Percentiles rank a stretch among this genome's conserved stretches.
These are phyloP conservation scores for Gymnogyps californianus DNA, from an alignment of 2,113 vertebrate species.

Conservation along the genomic window DNA sequence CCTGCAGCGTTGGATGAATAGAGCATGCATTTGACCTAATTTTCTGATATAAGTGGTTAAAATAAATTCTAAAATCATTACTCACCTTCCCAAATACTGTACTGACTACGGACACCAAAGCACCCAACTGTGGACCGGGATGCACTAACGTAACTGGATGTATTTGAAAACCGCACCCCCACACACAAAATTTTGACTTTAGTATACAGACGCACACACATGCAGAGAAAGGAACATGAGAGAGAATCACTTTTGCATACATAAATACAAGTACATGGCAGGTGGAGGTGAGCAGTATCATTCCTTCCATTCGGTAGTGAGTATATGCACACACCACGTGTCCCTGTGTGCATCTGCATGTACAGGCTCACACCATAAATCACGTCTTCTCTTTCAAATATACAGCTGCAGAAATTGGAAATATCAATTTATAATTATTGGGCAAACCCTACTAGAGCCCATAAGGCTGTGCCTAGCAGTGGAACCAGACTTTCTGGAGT, in stretches of 20 bases:
- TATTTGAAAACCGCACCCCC: not conserved
- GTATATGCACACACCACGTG: not conserved
- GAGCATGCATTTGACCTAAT: not conserved
- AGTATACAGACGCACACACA: rapidly evolving
- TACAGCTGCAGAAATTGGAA: not conserved
- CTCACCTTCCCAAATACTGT: not conserved
- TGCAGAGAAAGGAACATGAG: not conserved
- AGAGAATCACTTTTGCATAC: not conserved
- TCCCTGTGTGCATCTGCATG: not conserved
- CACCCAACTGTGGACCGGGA: not conserved
- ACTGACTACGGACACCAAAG: not conserved
- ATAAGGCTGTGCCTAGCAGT: not conserved
- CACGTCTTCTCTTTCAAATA: not conserved
- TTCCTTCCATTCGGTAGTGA: not conserved
- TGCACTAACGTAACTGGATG: rapidly evolving
- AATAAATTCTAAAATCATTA: not conserved
- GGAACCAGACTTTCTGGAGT: not conserved
- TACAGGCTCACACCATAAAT: not conserved
- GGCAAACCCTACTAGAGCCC: not conserved
- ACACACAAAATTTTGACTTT: not conserved
- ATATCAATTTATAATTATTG: not conserved
- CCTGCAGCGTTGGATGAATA: not conserved
- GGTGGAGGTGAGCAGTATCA: not conserved
- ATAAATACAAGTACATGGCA: not conserved
- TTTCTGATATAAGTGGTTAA: not conserved